Conservation (phyloP, 2,888 invertebrate genomes). For the Bursaphelenchus okinawaensis region DNA sequence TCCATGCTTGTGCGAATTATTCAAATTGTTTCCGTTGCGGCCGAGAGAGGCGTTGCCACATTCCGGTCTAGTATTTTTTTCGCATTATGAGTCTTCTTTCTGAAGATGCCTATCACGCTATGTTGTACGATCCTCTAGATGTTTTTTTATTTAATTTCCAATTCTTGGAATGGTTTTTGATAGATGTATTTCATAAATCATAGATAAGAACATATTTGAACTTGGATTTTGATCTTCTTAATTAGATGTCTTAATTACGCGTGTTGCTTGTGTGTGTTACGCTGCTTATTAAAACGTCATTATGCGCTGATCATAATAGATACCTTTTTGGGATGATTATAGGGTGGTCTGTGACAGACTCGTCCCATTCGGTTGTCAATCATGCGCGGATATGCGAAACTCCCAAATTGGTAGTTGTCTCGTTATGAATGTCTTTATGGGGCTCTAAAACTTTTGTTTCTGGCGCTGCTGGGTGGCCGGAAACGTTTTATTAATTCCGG, state of each 20-base stretch:
- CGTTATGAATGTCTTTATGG: background rate
- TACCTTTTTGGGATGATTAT: background rate
- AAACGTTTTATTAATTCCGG: background rate
- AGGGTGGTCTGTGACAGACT: background rate
- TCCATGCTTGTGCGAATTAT: background rate
- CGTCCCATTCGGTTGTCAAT: background rate
- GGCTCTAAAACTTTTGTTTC: background rate
- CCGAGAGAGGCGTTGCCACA: background rate
- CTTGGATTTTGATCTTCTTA: too few relatives aligned
- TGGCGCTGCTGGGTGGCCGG: background rate
- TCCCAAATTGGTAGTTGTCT: background rate
- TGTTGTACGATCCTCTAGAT: too few relatives aligned
- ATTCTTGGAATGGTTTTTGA: too few relatives aligned
- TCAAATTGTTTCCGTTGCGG: background rate
- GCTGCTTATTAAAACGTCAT: too few relatives aligned
- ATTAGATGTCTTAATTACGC: too few relatives aligned
- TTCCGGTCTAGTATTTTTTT: background rate
- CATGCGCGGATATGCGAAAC: background rate
- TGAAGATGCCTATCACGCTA: background rate
- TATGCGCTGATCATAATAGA: too few relatives aligned
- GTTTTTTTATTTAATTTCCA: too few relatives aligned
- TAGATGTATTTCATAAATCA: too few relatives aligned
- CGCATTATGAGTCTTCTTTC: too few relatives aligned
- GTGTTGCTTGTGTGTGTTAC: too few relatives aligned
- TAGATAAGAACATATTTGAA: too few relatives aligned